phyloP scores from a whole-genome alignment of 2,113 vertebrate species.

The Balaeniceps rex region DNA sequence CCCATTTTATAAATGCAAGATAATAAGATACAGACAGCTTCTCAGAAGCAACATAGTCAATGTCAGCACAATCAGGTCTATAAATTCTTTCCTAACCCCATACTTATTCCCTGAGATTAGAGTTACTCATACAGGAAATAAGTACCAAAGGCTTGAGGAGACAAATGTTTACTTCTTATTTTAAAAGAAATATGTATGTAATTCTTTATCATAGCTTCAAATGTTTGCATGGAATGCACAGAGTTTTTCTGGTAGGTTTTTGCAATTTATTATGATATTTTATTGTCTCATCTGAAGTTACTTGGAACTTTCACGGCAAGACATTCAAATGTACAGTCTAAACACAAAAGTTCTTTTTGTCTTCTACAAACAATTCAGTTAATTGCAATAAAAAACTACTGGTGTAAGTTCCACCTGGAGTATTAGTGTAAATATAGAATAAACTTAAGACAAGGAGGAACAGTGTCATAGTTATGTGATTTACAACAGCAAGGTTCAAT shows the following conservation, averaged over 20 bases:
- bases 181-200: neutral
- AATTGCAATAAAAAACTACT: neutral
- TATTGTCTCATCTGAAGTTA: neutral
- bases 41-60: neutral
- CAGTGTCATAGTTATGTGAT: neutral
- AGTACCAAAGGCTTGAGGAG: neutral
- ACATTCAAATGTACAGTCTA: neutral
- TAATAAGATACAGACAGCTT: neutral
- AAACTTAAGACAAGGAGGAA: neutral
- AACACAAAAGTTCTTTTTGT: neutral
- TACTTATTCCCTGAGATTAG: neutral
- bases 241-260: neutral
- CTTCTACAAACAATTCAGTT: neutral
- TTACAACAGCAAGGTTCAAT: neutral
- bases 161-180: neutral
- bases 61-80: neutral
- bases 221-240: neutral
- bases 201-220: neutral
- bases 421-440: neutral
- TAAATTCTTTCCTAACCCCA: neutral
- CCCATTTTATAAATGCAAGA: neutral
- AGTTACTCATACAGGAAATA: neutral
- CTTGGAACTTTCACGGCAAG: neutral
- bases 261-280: neutral
- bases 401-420: neutral